Evolutionary conservation across 2,113 vertebrate species (phyloP).

Genomic region (Prietella phreatophila): DNA sequence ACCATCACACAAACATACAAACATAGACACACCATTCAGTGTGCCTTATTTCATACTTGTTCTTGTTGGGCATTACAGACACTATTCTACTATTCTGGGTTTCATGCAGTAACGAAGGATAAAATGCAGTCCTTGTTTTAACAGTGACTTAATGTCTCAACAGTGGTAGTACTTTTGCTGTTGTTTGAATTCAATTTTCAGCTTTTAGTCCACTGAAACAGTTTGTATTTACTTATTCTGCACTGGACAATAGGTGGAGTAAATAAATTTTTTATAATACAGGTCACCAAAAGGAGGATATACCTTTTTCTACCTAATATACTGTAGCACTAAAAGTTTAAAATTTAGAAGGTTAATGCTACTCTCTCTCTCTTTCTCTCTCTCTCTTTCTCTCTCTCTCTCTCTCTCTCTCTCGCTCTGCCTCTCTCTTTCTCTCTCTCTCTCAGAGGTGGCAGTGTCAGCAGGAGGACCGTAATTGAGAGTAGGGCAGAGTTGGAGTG

Average conservation of each 20-base stretch:
- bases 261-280: not conserved
- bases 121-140: not conserved
- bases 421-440: slow-evolving; percentile 4
- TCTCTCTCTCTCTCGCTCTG: slow-evolving; percentile 13
- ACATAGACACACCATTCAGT: not conserved
- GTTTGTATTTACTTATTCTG: not conserved
- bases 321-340: not conserved
- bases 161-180: not conserved
- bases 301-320: not conserved
- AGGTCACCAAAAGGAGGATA: not conserved
- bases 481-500: slow-evolving; percentile 45
- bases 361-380: slow-evolving; percentile 9
- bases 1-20: slow-evolving; percentile 31
- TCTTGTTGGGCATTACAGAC: not conserved
- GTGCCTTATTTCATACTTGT: not conserved
- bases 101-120: not conserved
- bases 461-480: slow-evolving; percentile 50
- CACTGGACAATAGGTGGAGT: not conserved
- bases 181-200: not conserved
- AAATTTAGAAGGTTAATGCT: slow-evolving; percentile 10
- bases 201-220: not conserved
- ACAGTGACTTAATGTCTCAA: not conserved
- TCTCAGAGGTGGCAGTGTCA: slow-evolving; percentile 40
- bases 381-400: slow-evolving; percentile 16
- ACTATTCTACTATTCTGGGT: not conserved